Base-by-base conservation (phyloP, 2,888 invertebrate genomes). In the Psylliodes chrysocephalus region DNA sequence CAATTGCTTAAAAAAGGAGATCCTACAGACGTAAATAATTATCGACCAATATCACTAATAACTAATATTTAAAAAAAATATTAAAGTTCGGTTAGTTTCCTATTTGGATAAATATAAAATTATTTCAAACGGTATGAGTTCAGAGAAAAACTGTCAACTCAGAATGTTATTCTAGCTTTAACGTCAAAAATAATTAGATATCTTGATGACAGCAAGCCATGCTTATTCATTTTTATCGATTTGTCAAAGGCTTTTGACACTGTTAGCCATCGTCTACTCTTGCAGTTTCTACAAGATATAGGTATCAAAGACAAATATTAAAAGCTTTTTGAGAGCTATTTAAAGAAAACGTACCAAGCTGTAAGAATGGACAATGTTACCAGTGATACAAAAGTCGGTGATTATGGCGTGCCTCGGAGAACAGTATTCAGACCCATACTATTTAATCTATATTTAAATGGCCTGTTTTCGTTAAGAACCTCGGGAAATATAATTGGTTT, bases 221-320 rank as follows among this genome's bases (percentile, higher is more conserved):
- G 35, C 12, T 18, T 52, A 15, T 55, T 40, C 10, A 17, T 55
- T 12, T 55, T 55, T 17, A 28, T 42, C 22, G 55, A 55, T 42
- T 44, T 42, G 25, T 40, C 55, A 15, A 42, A 55, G 35, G 55
- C 55, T 18, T 55, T 55, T 38, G 42, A 55, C 12, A 42, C 28
- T 25, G 56, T 56, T 10, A 44, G 46, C 22, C 56, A 44, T 15
- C 10, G 5, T 33, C 33, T 44, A 28, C 33, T 56, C 17, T 56
- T 56, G 15, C 30, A 44, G 17, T 40, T 46, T 10, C 12, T 56
- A 10, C 17, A 28, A 30, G 56, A 30, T 28, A 46, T 46, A 18
- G 56, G 46, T 10, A 56, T 56, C 22, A 40, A 42, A 12, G 18
- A 17, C 14, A 40, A 55, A 1, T 25, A 28, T 28, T 22, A 42